Base-by-base conservation (phyloP, 2,888 invertebrate genomes). In the Rhodophaea formosa region DNA sequence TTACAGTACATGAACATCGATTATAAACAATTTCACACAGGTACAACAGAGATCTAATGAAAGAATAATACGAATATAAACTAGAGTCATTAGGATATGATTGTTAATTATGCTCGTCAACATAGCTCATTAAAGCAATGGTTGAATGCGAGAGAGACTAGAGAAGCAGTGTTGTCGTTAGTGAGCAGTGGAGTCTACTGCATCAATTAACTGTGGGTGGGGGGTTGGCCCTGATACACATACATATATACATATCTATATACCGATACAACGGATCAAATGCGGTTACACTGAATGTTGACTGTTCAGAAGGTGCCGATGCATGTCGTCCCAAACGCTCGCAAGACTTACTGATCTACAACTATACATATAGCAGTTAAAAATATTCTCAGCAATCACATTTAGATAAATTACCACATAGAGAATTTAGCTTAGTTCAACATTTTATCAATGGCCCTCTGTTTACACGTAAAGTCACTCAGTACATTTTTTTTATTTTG, bases 381-480 rank as follows among this genome's bases (percentile, higher is more conserved):
- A 81, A 87, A 89, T 90, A 89, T 89, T 82, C 78, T 86, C 89
- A 88, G 87, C 88, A 79, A 89, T 90, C 90, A 90, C 90, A 89
- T 86, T 88, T 84, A 88, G 81, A 85, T 83, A 87, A 84, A 84
- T 88, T 88, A 90, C 88, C 85, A 88, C 82, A 88, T 90, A 89
- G 87, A 90, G 85, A 88, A 83, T 86, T 89, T 89, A 87, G 88
- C 89, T 90, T 88, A 90, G 81, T 87, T 88, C 88, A 88, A 90
- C 88, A 81, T 85, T 87, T 88, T 79, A 85, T 87, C 89, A 88
- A 91, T 91, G 91, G 91, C 90, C 91, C 90, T 87, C 89, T 86
- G 90, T 89, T 90, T 90, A 88, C 91, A 87, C 88, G 87, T 89
- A 88, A 88, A 91, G 90, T 91, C 91, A 90, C 90, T 91, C 90